Evolutionary conservation across 2,888 invertebrate species (phyloP), one percentile per base, ranked within the genome.

Genomic region (Cancer borealis): DNA sequence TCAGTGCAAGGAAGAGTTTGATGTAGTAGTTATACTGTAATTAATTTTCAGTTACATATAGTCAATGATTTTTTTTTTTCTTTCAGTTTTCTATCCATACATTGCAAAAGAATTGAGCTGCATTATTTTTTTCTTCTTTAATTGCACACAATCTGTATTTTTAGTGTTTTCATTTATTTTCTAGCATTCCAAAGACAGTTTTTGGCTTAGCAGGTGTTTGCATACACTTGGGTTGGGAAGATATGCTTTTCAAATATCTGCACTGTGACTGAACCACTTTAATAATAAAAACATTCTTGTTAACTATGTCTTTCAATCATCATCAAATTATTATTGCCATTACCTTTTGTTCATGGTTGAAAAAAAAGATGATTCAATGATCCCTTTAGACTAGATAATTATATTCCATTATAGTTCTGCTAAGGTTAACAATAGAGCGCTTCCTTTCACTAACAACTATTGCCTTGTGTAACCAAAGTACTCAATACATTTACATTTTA

Each of bases 181-280:
- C 14, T 26, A 92, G 94, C 94, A 94, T 94, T 94, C 94, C 94
- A 94, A 66, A 47, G 30, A 60, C 47, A 46, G 47, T 87, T 39
- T 54, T 89, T 45, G 49, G 92, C 60, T 92, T 66, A 88, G 92
- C 87, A 94, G 49, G 92, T n/a, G 94, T 94, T 47, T 91, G 92
- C 30, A 45, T 89, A 88, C 94, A 46, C 89, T 94, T 88, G 47
- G 54, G 91, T 91, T 93, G 73, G 84, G 49, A 54, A 91, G 84
- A 54, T 94, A 94, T 88, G 49, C 92, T 89, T 88, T 73, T 92
- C 89, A 54, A 92, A 94, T 89, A 94, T 79, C 66, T 94, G 94
- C 94, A 94, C 94, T 94, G 93, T 93, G 94, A 93, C 93, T 93
- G 93, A 94, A 94, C 88, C 49, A 45, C 73, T 94, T 94, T 94